Base-by-base conservation (phyloP, 1,140 invertebrate species). In the Heliconius melpomene region DNA sequence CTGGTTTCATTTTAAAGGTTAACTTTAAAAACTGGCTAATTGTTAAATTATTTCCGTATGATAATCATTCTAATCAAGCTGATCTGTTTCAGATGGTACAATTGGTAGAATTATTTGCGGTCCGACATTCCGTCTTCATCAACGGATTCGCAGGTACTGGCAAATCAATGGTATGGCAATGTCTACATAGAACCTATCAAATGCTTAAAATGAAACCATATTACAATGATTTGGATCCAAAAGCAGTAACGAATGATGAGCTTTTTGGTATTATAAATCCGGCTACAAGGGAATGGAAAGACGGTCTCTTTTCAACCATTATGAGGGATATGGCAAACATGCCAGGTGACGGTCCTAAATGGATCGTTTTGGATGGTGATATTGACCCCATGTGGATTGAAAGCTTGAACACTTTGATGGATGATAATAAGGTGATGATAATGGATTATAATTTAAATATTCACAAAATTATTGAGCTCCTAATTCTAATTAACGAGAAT, bases 371-470 rank as follows among this genome's bases (percentile, higher is more conserved):
- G 23, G 98, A 99, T 91, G 98, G 98, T 50, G 98, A 99, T 90
- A 99, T 99, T 87, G 98, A 99, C 95, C 98, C 98, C 2, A 98
- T 99, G 98, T 99, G 98, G 98, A 99, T 99, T 86, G 98, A 99
- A 94, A 98, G 98, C 2, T 95, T 99, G 0, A 99, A 99, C 87
- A 97, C 97, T 3, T 94, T 98, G 16, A 98, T 98, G 97, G 97
- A 98, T 85, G 97, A 98, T 86, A 98, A 98, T 86, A 98, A 98
- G 94, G 96, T 96, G 29, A 46, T 46, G 3, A 46, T 46, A 46
- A 46, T 46, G 13, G 40, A 46, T 46, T 3, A 46, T 46, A 5
- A 46, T 16, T 46, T 46, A 46, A 46, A 46, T 46, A 46, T 13
- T 13, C 16, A 46, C 40, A 46, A 16, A 16, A 16, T 5, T 16